Evolutionary conservation across 2,888 invertebrate genomes (phyloP).

Genomic region (Catocala nupta): DNA sequence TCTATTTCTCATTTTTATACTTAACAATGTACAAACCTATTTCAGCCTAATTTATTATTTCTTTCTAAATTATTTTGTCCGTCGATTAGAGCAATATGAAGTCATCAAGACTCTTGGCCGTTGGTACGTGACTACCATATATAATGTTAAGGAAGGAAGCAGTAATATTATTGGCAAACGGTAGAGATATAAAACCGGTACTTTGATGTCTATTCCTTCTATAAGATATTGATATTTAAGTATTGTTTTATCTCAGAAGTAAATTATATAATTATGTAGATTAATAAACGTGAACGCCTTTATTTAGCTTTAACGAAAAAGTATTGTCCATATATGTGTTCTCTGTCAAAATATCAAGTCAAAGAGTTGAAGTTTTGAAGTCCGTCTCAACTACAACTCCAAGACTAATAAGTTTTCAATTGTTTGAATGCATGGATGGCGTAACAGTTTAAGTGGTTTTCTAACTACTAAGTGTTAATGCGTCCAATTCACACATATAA

Average conservation of each 20-base stretch:
- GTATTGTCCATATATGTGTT: no score
- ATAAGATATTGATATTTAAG: constrained; percentile 42
- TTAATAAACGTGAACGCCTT: no score
- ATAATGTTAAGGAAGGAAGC: constrained; percentile 35
- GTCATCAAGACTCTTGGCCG: constrained; percentile 56
- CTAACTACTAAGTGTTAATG: no score
- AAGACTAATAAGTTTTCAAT: no score
- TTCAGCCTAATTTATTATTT: constrained; percentile 31
- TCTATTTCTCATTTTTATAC: neutral
- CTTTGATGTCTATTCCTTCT: constrained; percentile 49
- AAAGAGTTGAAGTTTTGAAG: no score
- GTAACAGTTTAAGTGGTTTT: no score
- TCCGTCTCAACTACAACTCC: no score
- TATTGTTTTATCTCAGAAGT: neutral
- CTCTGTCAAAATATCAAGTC: no score
- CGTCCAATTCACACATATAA: no score
- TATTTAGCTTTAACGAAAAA: no score
- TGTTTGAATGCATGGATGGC: no score
- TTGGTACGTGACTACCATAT: constrained; percentile 62
- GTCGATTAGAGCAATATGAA: constrained; percentile 66
- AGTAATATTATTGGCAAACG: constrained; percentile 39
- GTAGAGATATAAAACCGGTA: constrained; percentile 45
- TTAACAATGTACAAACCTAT: neutral
- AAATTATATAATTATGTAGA: no score
- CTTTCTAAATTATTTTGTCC: constrained; percentile 52